These are phyloP conservation scores for Augiades crinisus DNA, from an alignment of 2,888 invertebrate species.

Conservation along the genomic window DNA sequence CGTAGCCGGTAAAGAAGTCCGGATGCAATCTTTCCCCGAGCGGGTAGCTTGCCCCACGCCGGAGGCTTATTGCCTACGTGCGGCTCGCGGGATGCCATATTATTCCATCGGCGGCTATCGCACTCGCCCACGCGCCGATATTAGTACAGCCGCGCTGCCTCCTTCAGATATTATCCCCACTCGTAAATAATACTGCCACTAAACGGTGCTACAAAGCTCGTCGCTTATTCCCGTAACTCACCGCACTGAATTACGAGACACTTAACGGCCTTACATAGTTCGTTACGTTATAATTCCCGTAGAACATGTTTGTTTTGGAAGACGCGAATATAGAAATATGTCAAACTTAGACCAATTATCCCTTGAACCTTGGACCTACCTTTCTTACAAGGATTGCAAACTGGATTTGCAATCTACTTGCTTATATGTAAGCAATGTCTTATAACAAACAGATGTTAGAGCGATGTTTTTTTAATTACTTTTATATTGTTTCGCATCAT, in stretches of 20 bases:
- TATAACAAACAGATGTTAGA: no score
- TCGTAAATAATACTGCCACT: conserved; percentile 73
- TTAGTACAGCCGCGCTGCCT: conserved; percentile 72
- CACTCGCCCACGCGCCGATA: conserved; percentile 69
- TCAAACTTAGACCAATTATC: no score
- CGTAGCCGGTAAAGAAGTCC: conserved; percentile 15
- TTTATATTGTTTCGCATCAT: no score
- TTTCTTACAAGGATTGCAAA: no score
- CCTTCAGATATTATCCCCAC: conserved; percentile 69
- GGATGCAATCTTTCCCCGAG: conserved; percentile 71
- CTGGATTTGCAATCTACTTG: no score
- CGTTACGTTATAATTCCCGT: conserved; percentile 1
- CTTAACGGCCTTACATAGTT: conserved; percentile 5
- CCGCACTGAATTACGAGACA: conserved; percentile 6
- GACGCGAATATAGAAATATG: no score
- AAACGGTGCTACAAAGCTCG: conserved; percentile 42
- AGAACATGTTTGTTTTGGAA: no score
- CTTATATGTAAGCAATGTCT: no score
- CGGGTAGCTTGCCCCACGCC: conserved; percentile 66
- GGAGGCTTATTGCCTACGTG: conserved; percentile 80
- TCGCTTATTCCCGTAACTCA: conserved; percentile 17
- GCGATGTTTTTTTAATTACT: no score
- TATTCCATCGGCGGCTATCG: conserved; percentile 79
- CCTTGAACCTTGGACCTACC: no score
- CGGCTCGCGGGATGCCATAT: conserved; percentile 73